Conservation (phyloP, 1,140 invertebrate species). For the Fopius arisanus region DNA sequence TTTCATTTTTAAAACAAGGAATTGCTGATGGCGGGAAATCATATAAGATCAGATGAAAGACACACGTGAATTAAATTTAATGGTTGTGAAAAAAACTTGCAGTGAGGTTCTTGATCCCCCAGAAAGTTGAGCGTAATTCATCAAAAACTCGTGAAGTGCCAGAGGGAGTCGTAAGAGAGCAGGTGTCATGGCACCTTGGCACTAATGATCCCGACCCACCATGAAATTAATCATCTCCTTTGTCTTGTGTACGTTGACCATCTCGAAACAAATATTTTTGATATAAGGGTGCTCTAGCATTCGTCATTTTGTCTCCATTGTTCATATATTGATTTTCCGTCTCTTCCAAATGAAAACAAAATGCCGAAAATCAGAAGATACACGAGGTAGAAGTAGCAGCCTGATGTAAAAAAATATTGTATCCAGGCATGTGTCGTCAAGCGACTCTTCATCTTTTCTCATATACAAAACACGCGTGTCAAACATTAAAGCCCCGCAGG, state of each 20-base stretch:
- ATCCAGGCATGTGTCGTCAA: constrained; percentile 15
- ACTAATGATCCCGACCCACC: constrained; percentile 40
- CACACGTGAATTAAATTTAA: background rate
- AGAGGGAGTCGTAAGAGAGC: constrained; percentile 23
- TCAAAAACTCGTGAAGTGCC: constrained; percentile 1
- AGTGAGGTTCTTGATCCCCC: constrained; percentile 6
- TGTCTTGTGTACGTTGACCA: constrained; percentile 32
- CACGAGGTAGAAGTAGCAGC: background rate
- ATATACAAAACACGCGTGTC: constrained; percentile 4
- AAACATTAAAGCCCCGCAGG: background rate
- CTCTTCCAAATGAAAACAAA: background rate
- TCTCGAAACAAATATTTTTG: background rate
- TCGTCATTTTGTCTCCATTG: background rate
- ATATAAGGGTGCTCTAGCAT: background rate
- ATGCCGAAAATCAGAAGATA: background rate
- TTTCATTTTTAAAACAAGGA: too few species aligned
- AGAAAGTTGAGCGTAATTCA: background rate
- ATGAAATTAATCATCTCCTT: constrained; percentile 46
- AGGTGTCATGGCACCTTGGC: constrained; percentile 42
- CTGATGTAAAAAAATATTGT: background rate
- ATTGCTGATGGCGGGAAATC: too few species aligned
- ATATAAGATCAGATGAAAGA: background rate
- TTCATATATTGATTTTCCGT: background rate
- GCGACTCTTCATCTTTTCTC: constrained; percentile 3
- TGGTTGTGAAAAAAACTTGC: background rate